Conservation (phyloP, 2,888 invertebrate genomes). For the Philhelius pedissequus region DNA sequence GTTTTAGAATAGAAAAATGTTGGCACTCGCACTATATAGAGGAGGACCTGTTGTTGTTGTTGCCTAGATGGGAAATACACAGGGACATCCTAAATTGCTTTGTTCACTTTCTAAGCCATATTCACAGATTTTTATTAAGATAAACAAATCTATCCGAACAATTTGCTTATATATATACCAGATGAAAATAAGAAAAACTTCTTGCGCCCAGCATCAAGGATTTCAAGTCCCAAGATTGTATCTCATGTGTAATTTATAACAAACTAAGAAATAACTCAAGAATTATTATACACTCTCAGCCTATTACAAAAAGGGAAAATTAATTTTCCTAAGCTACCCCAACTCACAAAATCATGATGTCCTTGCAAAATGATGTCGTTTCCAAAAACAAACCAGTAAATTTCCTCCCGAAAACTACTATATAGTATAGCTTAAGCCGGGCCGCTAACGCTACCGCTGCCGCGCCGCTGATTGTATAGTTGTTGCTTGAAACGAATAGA, state of each 20-base stretch:
- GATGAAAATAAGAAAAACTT: conserved; percentile 13
- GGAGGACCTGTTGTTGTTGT: neutral
- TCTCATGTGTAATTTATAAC: conserved; percentile 30
- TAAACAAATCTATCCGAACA: conserved; percentile 34
- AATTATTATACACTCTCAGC: conserved; percentile 3
- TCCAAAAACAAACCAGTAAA: conserved; percentile 32
- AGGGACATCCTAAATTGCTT: conserved; percentile 27
- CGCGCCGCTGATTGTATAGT: no score
- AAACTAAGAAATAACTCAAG: conserved; percentile 7
- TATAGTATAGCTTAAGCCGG: neutral
- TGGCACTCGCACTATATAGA: neutral
- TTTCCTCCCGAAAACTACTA: neutral
- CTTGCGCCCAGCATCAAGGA: neutral
- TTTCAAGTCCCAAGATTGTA: conserved; percentile 31
- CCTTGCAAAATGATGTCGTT: neutral
- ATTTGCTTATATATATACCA: conserved; percentile 55
- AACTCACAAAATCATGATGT: neutral
- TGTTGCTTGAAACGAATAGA: conserved; percentile 41
- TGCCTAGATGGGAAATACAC: neutral
- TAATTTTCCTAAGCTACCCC: neutral
- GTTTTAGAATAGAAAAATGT: neutral
- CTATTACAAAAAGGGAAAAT: neutral
- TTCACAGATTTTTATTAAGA: conserved; percentile 55
- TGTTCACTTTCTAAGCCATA: neutral
- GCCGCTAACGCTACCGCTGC: no score